Evolutionary conservation across 2,797 vertebrate genomes (phyloP), one percentile per base, ranked within the genome.

Genomic region (Anas bernieri): DNA sequence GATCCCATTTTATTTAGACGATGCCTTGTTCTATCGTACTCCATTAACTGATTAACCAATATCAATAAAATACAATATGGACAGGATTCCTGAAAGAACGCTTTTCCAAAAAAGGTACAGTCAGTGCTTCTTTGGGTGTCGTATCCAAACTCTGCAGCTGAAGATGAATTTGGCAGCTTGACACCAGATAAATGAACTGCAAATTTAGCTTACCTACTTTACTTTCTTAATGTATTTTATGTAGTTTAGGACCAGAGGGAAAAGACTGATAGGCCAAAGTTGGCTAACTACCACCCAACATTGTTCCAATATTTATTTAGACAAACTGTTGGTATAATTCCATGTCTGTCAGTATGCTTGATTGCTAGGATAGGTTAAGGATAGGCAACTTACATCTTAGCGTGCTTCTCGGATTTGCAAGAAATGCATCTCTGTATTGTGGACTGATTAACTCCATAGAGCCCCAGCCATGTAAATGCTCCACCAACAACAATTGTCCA

Each of bases 381-480:
- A 39, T 18, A 25, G 30, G 62, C 45, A 85, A 96, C 98, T 98
- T 96, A 99, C 98, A 98, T 87, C 82, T 98, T 98, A 50, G 98
- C 98, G 0, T 98, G 98, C 33, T 96, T 98, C 97, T 98, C 98
- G 4, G 98, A 98, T 93, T 98, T 98, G 97, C 98, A 98, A 21
- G 98, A 98, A 88, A 99, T 98, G 58, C 98, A 98, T 73, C 98
- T 97, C 96, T 98, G 98, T 88, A 98, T 98, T 7, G 98, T 98
- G 11, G 98, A 98, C 90, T 99, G 98, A 90, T 98, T 99, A 31
- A 98, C 98, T 81, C 98, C 98, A 37, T 98, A 98, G 75, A 99
- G 93, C 17, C 98, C 98, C 2, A 99, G 94, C 98, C 98, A 99
- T 0, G 98, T 98, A 83, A 98, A 99, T 5, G 98, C 98, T 88